Evolutionary conservation across 2,113 vertebrate genomes (phyloP), one percentile per base, ranked within the genome.

Genomic region (Hypocryptadius cinnamomeus): DNA sequence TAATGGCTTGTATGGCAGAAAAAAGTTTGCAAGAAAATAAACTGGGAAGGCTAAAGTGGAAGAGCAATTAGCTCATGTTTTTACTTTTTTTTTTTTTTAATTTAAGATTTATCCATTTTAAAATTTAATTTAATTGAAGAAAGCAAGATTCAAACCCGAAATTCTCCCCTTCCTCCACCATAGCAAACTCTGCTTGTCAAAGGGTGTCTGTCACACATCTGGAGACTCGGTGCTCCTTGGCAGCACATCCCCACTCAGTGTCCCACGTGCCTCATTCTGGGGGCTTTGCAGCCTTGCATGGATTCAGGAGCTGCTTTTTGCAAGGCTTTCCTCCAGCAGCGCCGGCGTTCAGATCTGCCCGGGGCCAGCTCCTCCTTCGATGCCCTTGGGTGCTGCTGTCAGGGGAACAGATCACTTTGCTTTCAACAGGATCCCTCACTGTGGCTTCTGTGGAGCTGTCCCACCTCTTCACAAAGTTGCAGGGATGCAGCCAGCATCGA

Each of bases 281-380:
- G 56, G 28, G 21, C 3, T 81, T 79, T 78, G 25, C 60, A 65
- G 42, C 21, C 56, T 11, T 2, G 16, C 33, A 4, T 12, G 60
- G 33, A 5, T 79, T 74, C 71, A 10, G 81, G 61, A 63, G 39
- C 24, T 63, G 78, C 5, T 22, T 28, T 78, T 63, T 70, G 35
- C 10, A 3, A 45, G 40, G 16, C 4, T 69, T 78, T 50, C 24
- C 27, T 45, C 27, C 50, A 4, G 11, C 25, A 56, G 30, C 3
- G 4, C 57, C 0, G 3, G 8, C 8, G 6, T 45, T 88, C 23
- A 2, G 28, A 3, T 35, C 57, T 85, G 61, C 56, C 28, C 10
- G 8, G 47, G 72, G 15, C 13, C 83, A 33, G 45, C 6, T n/a
- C 21, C 30, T 72, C 37, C 42, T 8, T 30, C 0, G 0, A 0